Conservation (phyloP, 2,888 invertebrate genomes). For the Scaptomyza parva region DNA sequence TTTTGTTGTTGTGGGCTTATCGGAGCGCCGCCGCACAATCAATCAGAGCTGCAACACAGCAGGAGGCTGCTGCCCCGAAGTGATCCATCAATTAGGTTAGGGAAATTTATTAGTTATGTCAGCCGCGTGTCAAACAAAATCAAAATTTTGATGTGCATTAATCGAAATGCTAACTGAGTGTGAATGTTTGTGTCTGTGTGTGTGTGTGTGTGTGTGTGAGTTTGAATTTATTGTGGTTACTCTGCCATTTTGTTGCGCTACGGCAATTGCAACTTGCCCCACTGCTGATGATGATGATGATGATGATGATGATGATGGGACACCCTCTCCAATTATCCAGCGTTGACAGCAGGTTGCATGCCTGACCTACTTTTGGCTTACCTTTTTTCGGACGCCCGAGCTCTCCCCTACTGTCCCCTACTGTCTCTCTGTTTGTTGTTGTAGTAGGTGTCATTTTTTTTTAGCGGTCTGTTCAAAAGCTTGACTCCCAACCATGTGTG, state of each 20-base stretch:
- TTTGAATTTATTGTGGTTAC: constrained; percentile 22
- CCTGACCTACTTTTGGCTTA: constrained; percentile 68
- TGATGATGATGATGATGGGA: constrained; percentile 7
- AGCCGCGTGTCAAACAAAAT: constrained; percentile 73
- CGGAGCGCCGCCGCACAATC: constrained; percentile 65
- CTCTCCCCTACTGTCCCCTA: not conserved
- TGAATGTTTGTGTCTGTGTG: not conserved
- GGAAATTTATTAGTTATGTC: constrained; percentile 76
- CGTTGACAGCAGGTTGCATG: constrained; percentile 77
- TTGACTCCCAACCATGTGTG: constrained; percentile 22
- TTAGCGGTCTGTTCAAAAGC: constrained; percentile 75
- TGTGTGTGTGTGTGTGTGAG: not conserved
- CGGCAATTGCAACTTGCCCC: constrained; percentile 45
- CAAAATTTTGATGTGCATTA: constrained; percentile 70
- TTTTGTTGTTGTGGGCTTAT: constrained; percentile 33
- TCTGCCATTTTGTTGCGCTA: constrained; percentile 25
- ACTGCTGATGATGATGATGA: constrained; percentile 33
- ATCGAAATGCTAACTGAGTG: constrained; percentile 33
- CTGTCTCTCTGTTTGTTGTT: not conserved
- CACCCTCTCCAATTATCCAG: constrained; percentile 60
- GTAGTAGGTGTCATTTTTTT: constrained; percentile 66
- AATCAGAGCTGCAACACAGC: constrained; percentile 54
- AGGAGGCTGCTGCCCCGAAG: not conserved
- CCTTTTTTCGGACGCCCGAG: constrained; percentile 44
- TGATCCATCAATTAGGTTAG: constrained; percentile 52